These are phyloP conservation scores for Aporophyla lueneburgensis DNA, from an alignment of 2,888 invertebrate genomes.

Conservation along the genomic window DNA sequence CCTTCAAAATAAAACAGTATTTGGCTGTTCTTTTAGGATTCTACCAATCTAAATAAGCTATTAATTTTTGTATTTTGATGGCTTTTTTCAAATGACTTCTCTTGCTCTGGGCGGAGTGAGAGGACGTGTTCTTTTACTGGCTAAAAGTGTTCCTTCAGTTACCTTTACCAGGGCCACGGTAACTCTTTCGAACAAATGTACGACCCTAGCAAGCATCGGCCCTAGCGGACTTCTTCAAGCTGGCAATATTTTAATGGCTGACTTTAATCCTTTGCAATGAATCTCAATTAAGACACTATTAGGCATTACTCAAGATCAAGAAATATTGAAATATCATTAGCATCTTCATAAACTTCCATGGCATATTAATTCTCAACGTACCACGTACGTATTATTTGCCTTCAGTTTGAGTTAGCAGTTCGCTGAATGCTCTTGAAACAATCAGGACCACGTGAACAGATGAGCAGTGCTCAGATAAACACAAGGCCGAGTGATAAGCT, in stretches of 20 bases:
- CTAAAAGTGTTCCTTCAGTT: too few species aligned
- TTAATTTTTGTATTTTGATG: neutral
- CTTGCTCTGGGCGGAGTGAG: too few species aligned
- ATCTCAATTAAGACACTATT: neutral
- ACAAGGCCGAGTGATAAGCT: constrained; percentile 63
- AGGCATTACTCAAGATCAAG: neutral
- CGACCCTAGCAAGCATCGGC: too few species aligned
- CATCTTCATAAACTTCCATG: neutral
- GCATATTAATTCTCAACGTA: neutral
- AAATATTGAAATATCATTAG: neutral
- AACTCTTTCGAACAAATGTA: too few species aligned
- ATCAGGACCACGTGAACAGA: constrained; percentile 50
- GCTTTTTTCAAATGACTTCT: too few species aligned
- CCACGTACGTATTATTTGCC: constrained; percentile 8
- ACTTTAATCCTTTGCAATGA: neutral
- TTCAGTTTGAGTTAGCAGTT: constrained; percentile 36
- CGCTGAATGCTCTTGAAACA: constrained; percentile 54
- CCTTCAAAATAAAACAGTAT: neutral
- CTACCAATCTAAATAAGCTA: neutral
- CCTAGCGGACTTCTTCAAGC: too few species aligned
- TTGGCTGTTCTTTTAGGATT: neutral
- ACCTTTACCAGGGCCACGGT: too few species aligned
- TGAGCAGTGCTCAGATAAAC: constrained; percentile 56
- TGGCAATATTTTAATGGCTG: neutral
- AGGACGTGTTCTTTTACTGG: too few species aligned